A percentile compares a stretch with the other conserved stretches of the same genome.
phyloP scores from a whole-genome alignment of 2,797 vertebrate genomes.

The Lindbergichthys nudifrons region DNA sequence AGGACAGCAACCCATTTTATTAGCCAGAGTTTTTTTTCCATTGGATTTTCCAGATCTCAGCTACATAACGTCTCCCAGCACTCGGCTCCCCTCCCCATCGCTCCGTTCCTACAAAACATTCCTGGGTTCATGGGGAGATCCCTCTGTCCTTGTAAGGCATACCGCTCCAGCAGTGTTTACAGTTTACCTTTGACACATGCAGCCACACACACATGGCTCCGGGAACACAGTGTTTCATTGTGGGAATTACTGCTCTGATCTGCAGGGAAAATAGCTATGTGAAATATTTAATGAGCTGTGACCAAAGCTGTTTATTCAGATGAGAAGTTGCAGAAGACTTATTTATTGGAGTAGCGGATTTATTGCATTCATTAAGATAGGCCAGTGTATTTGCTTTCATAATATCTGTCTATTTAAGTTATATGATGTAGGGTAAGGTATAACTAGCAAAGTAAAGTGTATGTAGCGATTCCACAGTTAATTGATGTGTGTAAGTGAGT shows the following conservation, averaged over 20 bases:
- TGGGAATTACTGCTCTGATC: slow-evolving; percentile 43
- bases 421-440: neutral
- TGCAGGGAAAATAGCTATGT: slow-evolving; percentile 50
- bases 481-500: slow-evolving; percentile 3
- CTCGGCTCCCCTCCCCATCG: slow-evolving; percentile 51
- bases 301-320: slow-evolving; percentile 7
- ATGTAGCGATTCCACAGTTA: neutral
- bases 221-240: slow-evolving; percentile 64
- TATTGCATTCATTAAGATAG: neutral
- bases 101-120: slow-evolving; percentile 73
- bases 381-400: neutral
- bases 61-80: slow-evolving; percentile 46
- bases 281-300: slow-evolving; percentile 41
- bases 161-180: slow-evolving; percentile 80
- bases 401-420: neutral
- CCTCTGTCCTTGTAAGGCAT: slow-evolving; percentile 86
- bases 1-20: slow-evolving; percentile 61
- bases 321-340: neutral
- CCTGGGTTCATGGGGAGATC: slow-evolving; percentile 81
- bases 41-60: slow-evolving; percentile 68
- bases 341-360: slow-evolving; percentile 1
- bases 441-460: too few relatives aligned
- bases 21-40: slow-evolving; percentile 68
- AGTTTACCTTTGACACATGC: slow-evolving; percentile 76
- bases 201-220: slow-evolving; percentile 38